Base-by-base conservation (phyloP, 2,797 vertebrate species). In the Diplodus puntazzo region DNA sequence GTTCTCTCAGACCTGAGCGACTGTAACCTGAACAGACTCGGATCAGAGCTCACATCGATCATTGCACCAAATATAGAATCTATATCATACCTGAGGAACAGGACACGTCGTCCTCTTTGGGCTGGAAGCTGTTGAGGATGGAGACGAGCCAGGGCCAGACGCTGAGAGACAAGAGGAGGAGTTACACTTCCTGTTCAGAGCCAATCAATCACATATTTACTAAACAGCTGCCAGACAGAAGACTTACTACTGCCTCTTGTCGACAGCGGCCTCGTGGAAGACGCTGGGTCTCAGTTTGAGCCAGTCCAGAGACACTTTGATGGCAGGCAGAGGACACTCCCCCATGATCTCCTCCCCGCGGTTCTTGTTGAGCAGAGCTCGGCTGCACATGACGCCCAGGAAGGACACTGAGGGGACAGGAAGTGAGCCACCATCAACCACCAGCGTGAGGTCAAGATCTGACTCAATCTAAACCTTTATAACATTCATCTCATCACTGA, bases 251-350 rank as follows among this genome's bases (percentile, higher is more conserved):
- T 97, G 97, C 87, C 96, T 95, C 88, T 98, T 94, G 88, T 98
- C 96, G 8, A 99, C 95, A 0, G 97, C 96, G 0, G 94, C 90
- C 83, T 99, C 98, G 50, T 95, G 96, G 89, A 99, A 99, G 80
- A 98, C 92, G 67, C 94, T 95, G 73, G 98, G 96, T 67, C 96
- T 94, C 85, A 99, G 96, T 58, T 94, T 96, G 85, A 99, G 94
- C 98, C 98, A 99, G 85, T 99, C 98, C 95, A 99, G 95, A 5
- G 98, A 99, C 68, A 99, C 97, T 89, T 99, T 99, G 91, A 99
- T 96, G 75, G 98, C 98, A 23, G 98, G 98, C 73, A 99, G 96
- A n/a, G 98, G 98, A 85, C 97, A 98, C 23, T 97, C 96, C 60
- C 95, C 96, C 92, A 95, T 95, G 70, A 96, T 94, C 83, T 98